Evolutionary conservation across 2,113 vertebrate genomes (phyloP).

Genomic region (Rhinichthys klamathensis): DNA sequence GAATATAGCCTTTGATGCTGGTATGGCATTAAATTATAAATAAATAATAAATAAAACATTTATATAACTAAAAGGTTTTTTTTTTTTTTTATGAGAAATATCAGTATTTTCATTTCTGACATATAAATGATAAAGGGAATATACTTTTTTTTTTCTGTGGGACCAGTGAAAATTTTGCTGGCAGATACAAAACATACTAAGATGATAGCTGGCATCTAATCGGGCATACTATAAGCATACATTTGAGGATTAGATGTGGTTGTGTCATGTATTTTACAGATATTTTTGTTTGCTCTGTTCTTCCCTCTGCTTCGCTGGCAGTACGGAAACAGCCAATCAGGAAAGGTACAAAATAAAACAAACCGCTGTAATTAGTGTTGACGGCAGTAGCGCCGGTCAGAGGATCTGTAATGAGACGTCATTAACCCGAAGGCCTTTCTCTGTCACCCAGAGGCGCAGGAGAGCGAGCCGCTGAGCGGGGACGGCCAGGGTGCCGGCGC

Average conservation of each 20-base stretch:
- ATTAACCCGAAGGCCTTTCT: constrained; percentile 35
- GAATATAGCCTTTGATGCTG: no score
- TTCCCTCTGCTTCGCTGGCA: constrained; percentile 36
- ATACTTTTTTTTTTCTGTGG: no score
- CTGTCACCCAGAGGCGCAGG: constrained; percentile 66
- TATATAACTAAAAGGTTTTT: no score
- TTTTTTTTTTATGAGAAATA: no score
- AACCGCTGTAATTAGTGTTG: background rate
- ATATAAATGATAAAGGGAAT: no score
- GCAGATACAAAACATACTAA: no score
- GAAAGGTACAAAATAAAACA: constrained; percentile 23
- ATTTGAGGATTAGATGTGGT: background rate
- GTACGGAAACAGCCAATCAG: constrained; percentile 25
- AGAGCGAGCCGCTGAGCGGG: constrained; percentile 75
- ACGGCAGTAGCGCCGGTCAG: background rate
- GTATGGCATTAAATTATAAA: no score
- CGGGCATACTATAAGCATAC: no score
- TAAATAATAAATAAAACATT: no score
- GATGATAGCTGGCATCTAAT: no score
- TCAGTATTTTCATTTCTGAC: no score
- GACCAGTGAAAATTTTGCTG: no score
- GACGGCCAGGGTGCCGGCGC: constrained; percentile 44
- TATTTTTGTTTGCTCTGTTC: constrained; percentile 2
- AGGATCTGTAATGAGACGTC: background rate
- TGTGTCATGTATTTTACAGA: background rate